Conservation (phyloP, 2,113 vertebrate species). For the Progne subis region DNA sequence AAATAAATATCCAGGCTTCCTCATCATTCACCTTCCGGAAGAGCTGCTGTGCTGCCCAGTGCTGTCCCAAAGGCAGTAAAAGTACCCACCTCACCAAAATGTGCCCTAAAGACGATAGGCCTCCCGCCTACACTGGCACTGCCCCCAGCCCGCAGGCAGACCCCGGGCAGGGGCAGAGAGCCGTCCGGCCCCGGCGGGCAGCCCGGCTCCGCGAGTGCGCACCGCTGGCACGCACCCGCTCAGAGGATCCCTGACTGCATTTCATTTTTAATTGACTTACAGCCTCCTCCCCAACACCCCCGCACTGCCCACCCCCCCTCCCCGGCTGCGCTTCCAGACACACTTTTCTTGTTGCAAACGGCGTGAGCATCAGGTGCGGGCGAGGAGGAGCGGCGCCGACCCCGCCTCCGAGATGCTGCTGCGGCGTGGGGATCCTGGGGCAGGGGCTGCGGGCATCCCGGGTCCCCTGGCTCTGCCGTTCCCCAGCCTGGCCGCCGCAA, state of each 20-base stretch:
- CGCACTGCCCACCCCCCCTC: too few relatives aligned
- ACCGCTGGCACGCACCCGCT: not conserved
- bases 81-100: not conserved
- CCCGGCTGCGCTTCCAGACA: not conserved
- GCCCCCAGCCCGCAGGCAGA: not conserved
- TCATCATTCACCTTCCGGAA: not conserved
- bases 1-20: not conserved
- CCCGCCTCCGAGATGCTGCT: not conserved
- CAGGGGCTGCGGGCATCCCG: not conserved
- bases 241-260: not conserved
- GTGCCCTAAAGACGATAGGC: not conserved
- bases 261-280: not conserved
- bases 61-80: not conserved
- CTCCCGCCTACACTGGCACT: accelerated
- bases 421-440: not conserved
- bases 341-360: not conserved
- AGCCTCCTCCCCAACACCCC: not conserved
- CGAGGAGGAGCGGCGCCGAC: not conserved
- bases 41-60: not conserved
- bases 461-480: not conserved
- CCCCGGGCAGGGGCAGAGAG: not conserved
- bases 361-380: not conserved
- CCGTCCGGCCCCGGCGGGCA: accelerated
- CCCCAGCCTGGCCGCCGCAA: not conserved
- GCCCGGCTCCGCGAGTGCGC: too few relatives aligned